These are phyloP conservation scores for Motacilla tschutschensis DNA, from an alignment of 2,113 vertebrate species.

Conservation along the genomic window DNA sequence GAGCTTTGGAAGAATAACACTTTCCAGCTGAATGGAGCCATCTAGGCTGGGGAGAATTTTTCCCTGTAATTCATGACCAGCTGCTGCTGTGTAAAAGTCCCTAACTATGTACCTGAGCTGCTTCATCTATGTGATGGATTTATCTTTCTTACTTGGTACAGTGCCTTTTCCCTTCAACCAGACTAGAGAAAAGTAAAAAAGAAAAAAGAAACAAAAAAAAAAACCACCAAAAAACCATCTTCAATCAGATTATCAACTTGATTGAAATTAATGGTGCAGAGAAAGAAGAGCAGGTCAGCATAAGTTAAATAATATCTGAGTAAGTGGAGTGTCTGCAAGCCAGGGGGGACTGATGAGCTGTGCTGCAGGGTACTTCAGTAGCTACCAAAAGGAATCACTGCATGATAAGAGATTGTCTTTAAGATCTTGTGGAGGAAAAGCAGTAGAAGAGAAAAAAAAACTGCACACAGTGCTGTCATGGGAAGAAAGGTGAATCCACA, in stretches of 20 bases:
- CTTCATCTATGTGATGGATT: not conserved
- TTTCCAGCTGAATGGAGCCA: constrained; percentile 24
- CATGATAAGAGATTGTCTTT: not conserved
- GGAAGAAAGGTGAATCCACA: not conserved
- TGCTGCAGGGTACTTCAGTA: not conserved
- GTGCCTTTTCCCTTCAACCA: not conserved
- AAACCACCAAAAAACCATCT: fast-evolving
- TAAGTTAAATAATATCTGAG: not conserved
- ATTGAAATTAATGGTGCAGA: not conserved
- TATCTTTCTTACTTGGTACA: not conserved
- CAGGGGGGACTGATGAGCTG: not conserved
- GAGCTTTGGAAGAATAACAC: not conserved
- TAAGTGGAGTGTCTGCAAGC: not conserved
- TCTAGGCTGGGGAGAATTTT: not conserved
- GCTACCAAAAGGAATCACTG: not conserved
- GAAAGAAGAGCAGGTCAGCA: not conserved
- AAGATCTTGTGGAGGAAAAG: not conserved
- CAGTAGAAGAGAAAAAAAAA: not conserved
- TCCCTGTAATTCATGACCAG: constrained; percentile 13
- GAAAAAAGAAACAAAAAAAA: no score
- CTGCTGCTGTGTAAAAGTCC: constrained; percentile 2
- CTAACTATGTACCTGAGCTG: not conserved
- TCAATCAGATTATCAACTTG: not conserved
- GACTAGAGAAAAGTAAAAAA: not conserved
- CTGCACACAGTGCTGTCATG: not conserved